These are phyloP conservation scores for Girardia tigrina DNA, from an alignment of 2,888 invertebrate genomes.

Conservation along the genomic window DNA sequence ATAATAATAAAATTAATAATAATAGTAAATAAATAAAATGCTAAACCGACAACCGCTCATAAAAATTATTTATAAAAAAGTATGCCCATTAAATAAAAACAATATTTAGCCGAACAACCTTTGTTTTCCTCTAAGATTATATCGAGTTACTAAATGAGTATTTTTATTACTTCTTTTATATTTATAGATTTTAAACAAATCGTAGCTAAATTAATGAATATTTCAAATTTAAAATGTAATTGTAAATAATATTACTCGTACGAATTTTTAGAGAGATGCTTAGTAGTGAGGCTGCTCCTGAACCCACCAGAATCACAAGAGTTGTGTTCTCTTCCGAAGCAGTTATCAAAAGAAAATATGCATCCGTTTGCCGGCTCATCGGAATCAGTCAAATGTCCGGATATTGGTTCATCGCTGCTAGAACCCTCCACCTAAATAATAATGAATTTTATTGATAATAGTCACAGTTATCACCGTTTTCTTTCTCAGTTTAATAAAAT, in stretches of 20 bases:
- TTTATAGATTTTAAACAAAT: background rate
- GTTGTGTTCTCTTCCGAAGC: background rate
- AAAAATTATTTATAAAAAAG: background rate
- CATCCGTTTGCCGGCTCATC: background rate
- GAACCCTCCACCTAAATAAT: conserved; percentile 9
- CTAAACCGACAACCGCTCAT: no score
- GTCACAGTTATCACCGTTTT: no score
- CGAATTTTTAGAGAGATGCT: background rate
- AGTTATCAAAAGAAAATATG: background rate
- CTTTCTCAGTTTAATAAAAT: no score
- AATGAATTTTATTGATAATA: no score
- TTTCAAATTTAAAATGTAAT: background rate
- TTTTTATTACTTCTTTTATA: background rate
- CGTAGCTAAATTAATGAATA: background rate
- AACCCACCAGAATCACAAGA: background rate
- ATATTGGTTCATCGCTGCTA: background rate
- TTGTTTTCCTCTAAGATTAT: background rate
- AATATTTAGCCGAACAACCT: background rate
- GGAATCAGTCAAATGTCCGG: background rate
- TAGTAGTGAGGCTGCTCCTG: background rate
- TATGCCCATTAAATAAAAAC: background rate
- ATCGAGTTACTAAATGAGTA: conserved; percentile 9
- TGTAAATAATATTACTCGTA: background rate
- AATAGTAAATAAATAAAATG: no score
- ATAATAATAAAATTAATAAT: no score